phyloP scores from a whole-genome alignment of 2,888 invertebrate species.

The Acanthosepion pharaonis region DNA sequence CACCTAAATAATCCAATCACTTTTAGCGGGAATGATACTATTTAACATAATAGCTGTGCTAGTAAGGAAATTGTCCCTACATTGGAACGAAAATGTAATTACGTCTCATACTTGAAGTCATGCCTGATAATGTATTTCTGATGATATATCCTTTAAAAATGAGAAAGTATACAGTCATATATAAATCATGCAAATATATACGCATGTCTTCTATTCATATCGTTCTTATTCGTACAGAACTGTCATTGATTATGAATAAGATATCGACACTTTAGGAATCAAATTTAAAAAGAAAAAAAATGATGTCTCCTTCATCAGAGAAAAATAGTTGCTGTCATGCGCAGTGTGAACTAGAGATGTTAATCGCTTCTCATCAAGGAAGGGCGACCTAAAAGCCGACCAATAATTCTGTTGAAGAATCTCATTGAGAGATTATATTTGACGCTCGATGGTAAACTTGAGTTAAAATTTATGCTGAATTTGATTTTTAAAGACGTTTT shows the following conservation, averaged over 20 bases:
- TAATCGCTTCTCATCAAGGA: neutral
- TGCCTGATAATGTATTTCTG: neutral
- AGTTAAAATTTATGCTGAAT: conserved; percentile 4
- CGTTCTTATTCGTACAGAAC: neutral
- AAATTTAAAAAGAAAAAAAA: neutral
- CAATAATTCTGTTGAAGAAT: neutral
- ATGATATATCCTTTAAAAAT: too few relatives aligned
- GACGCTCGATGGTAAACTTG: neutral
- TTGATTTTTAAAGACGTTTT: neutral
- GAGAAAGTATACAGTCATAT: neutral
- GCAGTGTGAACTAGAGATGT: conserved; percentile 15
- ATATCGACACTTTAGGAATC: neutral
- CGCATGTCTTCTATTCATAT: neutral
- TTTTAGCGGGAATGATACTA: too few relatives aligned
- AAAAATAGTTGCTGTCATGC: neutral
- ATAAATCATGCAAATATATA: neutral
- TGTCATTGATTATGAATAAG: conserved; percentile 22
- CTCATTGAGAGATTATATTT: neutral
- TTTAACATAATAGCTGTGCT: too few relatives aligned
- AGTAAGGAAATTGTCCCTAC: too few relatives aligned
- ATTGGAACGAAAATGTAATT: too few relatives aligned
- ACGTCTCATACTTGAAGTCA: neutral
- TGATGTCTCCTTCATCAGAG: neutral
- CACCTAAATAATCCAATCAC: too few relatives aligned
- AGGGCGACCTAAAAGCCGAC: neutral